Conservation (phyloP, 2,113 vertebrate species). For the Casuarius casuarius region DNA sequence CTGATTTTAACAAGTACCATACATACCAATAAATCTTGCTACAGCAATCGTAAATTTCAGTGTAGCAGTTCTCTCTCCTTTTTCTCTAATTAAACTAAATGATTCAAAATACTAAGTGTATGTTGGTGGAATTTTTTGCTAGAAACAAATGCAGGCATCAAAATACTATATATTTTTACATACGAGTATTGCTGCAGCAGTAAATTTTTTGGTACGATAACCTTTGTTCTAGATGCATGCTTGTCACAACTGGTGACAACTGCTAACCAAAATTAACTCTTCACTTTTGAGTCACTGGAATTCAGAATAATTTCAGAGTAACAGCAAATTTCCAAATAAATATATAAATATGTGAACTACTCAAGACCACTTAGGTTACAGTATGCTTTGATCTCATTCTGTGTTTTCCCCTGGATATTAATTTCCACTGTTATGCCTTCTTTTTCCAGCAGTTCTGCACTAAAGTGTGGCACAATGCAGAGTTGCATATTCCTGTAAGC, state of each 20-base stretch:
- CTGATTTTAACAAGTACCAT: slow-evolving; percentile 1
- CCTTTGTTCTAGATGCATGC: slow-evolving; percentile 32
- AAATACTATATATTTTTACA: background rate
- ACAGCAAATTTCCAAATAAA: slow-evolving; percentile 57
- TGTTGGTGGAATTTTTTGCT: background rate
- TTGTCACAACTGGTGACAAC: slow-evolving; percentile 32
- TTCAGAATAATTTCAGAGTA: slow-evolving; percentile 47
- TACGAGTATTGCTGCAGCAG: background rate
- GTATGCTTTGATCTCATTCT: slow-evolving; percentile 59
- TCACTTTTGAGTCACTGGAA: slow-evolving; percentile 45
- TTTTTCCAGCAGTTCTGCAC: background rate
- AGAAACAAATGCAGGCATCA: background rate
- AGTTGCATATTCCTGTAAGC: background rate
- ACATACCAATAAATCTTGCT: slow-evolving; percentile 2
- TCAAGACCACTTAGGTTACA: slow-evolving; percentile 77
- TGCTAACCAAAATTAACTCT: slow-evolving; percentile 54
- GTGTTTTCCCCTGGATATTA: background rate
- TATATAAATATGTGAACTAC: slow-evolving; percentile 79
- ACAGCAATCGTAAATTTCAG: background rate
- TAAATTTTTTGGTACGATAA: background rate
- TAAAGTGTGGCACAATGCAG: background rate
- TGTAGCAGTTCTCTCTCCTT: background rate
- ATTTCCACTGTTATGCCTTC: slow-evolving; percentile 12
- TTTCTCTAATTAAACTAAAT: background rate
- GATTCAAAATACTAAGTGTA: background rate